Conservation (phyloP, 2,888 invertebrate genomes). For the Leptodirus hochenwartii region DNA sequence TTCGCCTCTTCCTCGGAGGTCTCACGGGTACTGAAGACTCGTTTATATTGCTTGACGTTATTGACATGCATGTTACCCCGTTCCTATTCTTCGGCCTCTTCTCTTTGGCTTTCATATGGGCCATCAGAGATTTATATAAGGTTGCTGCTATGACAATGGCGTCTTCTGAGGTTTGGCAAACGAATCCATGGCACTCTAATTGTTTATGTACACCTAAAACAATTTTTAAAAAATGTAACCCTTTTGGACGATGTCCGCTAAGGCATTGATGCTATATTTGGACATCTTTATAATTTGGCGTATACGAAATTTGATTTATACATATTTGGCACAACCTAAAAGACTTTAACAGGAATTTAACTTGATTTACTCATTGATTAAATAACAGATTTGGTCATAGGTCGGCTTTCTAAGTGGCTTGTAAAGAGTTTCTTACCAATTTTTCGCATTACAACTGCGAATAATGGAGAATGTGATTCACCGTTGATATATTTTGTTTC, state of each 20-base stretch:
- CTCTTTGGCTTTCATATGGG: conserved; percentile 50
- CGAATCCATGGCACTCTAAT: conserved; percentile 80
- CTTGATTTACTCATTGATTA: too few species aligned
- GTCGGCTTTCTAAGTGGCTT: too few species aligned
- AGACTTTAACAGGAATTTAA: too few species aligned
- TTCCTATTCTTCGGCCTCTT: conserved; percentile 49
- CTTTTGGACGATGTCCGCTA: too few species aligned
- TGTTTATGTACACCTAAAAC: conserved; percentile 50
- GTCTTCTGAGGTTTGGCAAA: conserved; percentile 77
- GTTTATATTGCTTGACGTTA: conserved; percentile 8
- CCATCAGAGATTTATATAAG: conserved; percentile 72
- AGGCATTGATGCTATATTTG: too few species aligned
- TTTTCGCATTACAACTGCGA: too few species aligned
- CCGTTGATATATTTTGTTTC: conserved; percentile 34
- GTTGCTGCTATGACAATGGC: conserved; percentile 84
- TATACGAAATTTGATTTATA: too few species aligned
- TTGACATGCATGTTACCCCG: conserved; percentile 21
- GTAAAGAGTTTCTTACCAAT: too few species aligned
- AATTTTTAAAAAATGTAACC: neutral
- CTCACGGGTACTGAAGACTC: conserved; percentile 35
- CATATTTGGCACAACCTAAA: too few species aligned
- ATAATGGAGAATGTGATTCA: conserved; percentile 59
- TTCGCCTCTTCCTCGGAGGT: conserved; percentile 58
- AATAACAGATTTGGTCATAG: too few species aligned
- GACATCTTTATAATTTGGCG: too few species aligned